phyloP scores from a whole-genome alignment of 2,888 invertebrate species.

The Plemyria rubiginata region DNA sequence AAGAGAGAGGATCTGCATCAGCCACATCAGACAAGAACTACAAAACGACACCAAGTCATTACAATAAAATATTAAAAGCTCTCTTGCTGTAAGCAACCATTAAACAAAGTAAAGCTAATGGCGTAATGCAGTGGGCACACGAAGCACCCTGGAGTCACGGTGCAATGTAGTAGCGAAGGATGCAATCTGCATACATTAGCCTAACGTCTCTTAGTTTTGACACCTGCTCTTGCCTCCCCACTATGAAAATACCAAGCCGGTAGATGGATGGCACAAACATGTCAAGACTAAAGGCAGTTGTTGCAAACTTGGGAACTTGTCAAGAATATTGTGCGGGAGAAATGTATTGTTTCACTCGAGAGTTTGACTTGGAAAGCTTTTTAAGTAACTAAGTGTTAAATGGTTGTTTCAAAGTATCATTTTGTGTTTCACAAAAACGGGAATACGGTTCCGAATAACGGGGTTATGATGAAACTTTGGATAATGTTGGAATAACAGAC shows the following conservation, averaged over 20 bases:
- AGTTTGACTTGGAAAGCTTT: slow-evolving; percentile 56
- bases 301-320: slow-evolving; percentile 63
- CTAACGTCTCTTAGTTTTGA: slow-evolving; percentile 82
- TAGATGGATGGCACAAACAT: slow-evolving; percentile 78
- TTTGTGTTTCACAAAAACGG: slow-evolving; percentile 37
- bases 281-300: slow-evolving; percentile 69
- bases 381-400: slow-evolving; percentile 55
- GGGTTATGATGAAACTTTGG: slow-evolving; percentile 37
- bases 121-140: slow-evolving; percentile 58
- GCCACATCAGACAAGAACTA: slow-evolving; percentile 35
- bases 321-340: slow-evolving; percentile 51
- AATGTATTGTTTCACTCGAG: slow-evolving; percentile 54
- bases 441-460: slow-evolving; percentile 29
- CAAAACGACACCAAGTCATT: slow-evolving; percentile 42
- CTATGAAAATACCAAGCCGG: slow-evolving; percentile 60
- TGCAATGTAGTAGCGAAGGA: slow-evolving; percentile 63
- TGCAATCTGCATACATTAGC: slow-evolving; percentile 84
- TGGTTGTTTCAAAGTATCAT: slow-evolving; percentile 50
- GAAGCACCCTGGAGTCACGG: slow-evolving; percentile 43
- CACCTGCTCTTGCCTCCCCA: slow-evolving; percentile 72
- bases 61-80: slow-evolving; percentile 45
- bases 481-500: slow-evolving; percentile 28
- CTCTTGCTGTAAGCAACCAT: slow-evolving; percentile 50
- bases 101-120: slow-evolving; percentile 70
- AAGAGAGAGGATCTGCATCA: slow-evolving; percentile 26